These are phyloP conservation scores for Julus scanicus DNA, from an alignment of 2,888 invertebrate genomes.

Conservation along the genomic window DNA sequence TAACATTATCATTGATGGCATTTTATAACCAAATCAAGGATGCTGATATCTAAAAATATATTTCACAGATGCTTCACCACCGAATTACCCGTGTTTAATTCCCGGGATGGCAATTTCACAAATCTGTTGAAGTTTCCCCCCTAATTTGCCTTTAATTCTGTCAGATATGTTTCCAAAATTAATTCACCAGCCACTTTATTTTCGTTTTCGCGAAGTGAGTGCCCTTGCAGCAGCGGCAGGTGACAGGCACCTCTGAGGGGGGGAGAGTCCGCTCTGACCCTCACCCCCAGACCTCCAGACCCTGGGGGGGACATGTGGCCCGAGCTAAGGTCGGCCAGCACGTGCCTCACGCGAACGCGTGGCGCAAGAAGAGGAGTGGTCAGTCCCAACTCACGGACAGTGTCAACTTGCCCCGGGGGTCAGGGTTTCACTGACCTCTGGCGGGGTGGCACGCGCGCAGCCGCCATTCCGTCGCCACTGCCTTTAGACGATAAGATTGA, in stretches of 20 bases:
- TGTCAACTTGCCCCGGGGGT: conserved; percentile 4
- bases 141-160: background rate
- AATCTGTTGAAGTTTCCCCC: background rate
- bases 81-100: background rate
- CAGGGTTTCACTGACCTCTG: conserved; percentile 4
- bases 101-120: background rate
- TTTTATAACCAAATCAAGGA: background rate
- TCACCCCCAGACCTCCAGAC: background rate
- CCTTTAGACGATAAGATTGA: background rate
- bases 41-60: background rate
- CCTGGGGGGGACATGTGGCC: background rate
- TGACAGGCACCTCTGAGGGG: background rate
- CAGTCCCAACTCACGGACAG: background rate
- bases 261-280: background rate
- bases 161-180: background rate
- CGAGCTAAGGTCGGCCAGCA: conserved; percentile 23
- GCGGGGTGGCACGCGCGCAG: conserved; percentile 17
- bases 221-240: background rate
- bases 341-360: conserved; percentile 14
- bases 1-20: background rate
- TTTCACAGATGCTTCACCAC: background rate
- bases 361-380: background rate
- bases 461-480: background rate
- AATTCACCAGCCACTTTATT: background rate
- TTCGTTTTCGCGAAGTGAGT: background rate